phyloP scores from a whole-genome alignment of 1,140 invertebrate genomes.

The Antheraea pernyi region DNA sequence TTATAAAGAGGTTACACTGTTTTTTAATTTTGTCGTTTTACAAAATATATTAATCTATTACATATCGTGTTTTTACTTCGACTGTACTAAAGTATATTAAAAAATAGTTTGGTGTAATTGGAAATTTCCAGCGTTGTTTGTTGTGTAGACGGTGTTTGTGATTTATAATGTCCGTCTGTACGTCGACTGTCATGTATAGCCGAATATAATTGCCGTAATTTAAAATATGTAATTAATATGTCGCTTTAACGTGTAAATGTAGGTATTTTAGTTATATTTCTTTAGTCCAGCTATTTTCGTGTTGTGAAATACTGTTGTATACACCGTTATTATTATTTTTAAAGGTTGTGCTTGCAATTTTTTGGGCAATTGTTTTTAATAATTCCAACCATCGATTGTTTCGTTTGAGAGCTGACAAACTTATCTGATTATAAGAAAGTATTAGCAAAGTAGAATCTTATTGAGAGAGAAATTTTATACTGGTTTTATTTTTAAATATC shows the following conservation, averaged over 20 bases:
- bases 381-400: not conserved
- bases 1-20: too few species aligned
- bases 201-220: too few species aligned
- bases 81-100: not conserved
- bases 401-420: not conserved
- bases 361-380: not conserved
- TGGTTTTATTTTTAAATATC: not conserved
- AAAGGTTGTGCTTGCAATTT: slow-evolving; percentile 33
- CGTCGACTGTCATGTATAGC: too few species aligned
- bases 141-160: not conserved
- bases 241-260: too few species aligned
- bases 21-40: too few species aligned
- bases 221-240: too few species aligned
- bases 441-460: not conserved
- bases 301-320: slow-evolving; percentile 53
- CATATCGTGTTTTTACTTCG: too few species aligned
- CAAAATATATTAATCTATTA: too few species aligned
- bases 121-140: not conserved
- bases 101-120: not conserved
- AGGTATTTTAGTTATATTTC: not conserved
- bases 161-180: too few species aligned
- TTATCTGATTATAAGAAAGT: not conserved
- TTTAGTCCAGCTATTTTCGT: slow-evolving; percentile 25
- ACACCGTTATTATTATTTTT: slow-evolving; percentile 44
- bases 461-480: not conserved